These are phyloP conservation scores for Geopemphigus sp. DNA, from an alignment of 1,140 invertebrate species.

Conservation along the genomic window DNA sequence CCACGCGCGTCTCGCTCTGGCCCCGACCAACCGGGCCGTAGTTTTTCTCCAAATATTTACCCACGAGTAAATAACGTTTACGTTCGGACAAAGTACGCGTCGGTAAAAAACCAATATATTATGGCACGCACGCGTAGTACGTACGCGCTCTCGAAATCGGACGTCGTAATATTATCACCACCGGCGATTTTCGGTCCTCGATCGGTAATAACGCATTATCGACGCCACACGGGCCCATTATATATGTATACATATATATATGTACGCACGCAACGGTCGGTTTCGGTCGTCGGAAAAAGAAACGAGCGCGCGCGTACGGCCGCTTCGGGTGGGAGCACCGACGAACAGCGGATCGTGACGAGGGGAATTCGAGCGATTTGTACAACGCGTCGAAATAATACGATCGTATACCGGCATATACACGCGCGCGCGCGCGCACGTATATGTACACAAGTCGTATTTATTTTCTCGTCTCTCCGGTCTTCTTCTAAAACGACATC, in stretches of 20 bases:
- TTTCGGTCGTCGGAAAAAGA: not conserved
- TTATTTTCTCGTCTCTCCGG: conserved; percentile 3
- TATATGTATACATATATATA: too few relatives aligned
- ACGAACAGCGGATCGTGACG: too few relatives aligned
- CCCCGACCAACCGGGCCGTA: too few relatives aligned
- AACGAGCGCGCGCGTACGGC: too few relatives aligned
- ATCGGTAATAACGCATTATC: not conserved
- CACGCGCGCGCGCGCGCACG: not conserved
- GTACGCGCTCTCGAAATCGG: not conserved
- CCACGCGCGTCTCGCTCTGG: too few relatives aligned
- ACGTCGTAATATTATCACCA: conserved; percentile 26
- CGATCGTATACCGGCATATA: too few relatives aligned
- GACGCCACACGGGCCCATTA: not conserved
- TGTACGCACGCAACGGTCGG: too few relatives aligned
- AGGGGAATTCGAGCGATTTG: not conserved
- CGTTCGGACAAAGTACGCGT: not conserved
- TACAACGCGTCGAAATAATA: conserved; percentile 10
- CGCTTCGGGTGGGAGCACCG: too few relatives aligned
- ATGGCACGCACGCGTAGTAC: not conserved
- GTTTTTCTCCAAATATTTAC: conserved; percentile 20
- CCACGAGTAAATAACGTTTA: not conserved
- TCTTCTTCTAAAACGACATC: conserved; percentile 16
- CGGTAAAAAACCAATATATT: conserved; percentile 9
- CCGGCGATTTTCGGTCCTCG: conserved; percentile 19
- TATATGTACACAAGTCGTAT: not conserved